Percentiles rank a stretch among this genome's conserved stretches.
Evolutionary conservation across 2,113 vertebrate species (phyloP).

Genomic region (Ceratotherium simum): DNA sequence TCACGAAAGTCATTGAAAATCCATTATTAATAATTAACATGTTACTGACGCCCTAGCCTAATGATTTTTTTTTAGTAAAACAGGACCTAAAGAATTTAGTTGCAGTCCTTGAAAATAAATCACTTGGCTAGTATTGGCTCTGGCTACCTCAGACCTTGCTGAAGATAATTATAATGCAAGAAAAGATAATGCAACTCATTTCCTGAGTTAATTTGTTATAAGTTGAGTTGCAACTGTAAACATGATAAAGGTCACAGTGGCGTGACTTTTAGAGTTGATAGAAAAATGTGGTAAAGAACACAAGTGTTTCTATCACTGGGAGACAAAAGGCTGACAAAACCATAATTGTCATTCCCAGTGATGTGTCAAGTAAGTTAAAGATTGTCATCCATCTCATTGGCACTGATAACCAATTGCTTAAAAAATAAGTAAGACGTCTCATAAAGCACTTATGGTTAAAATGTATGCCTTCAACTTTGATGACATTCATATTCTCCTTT

Average conservation of each 20-base stretch:
- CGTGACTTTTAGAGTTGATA: conserved; percentile 58
- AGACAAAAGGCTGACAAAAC: neutral
- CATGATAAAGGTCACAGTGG: conserved; percentile 56
- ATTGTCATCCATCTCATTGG: neutral
- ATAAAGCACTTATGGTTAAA: neutral
- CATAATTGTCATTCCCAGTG: conserved; percentile 54
- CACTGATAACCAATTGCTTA: neutral
- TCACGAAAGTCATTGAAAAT: neutral
- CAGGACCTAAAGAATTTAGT: conserved; percentile 13
- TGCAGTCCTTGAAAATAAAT: conserved; percentile 19
- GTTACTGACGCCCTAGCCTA: neutral
- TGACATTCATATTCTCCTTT: conserved; percentile 41
- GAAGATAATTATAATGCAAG: conserved; percentile 39
- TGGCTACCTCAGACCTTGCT: neutral
- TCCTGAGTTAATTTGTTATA: conserved; percentile 44
- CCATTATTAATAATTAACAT: neutral
- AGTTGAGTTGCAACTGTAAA: conserved; percentile 59
- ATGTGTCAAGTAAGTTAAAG: conserved; percentile 11
- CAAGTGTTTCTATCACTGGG: conserved; percentile 64
- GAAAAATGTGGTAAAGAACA: conserved; percentile 70
- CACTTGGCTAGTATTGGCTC: neutral
- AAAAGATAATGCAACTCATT: conserved; percentile 20
- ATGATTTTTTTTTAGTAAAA: conserved; percentile 27
- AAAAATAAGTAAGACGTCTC: conserved; percentile 52
- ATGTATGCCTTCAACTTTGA: neutral